Percentiles rank a stretch among this genome's conserved stretches.
Evolutionary conservation across 2,797 vertebrate species (phyloP).

Genomic region (Hydrocynus forskahlii): DNA sequence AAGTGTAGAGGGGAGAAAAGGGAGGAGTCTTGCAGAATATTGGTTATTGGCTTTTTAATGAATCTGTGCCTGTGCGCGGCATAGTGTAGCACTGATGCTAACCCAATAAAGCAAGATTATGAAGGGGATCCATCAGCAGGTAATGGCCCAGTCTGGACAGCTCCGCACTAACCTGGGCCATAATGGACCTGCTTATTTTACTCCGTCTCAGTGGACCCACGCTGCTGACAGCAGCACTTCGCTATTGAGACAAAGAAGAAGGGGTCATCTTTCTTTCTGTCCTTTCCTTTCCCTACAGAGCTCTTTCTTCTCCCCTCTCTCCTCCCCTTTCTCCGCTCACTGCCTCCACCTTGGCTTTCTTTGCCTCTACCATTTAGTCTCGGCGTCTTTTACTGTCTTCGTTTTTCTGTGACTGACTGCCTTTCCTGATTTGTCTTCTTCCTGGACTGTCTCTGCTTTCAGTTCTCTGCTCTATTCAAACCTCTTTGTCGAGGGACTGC

Average conservation of each 20-base stretch:
- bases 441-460: not conserved
- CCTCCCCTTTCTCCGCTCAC: not conserved
- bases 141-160: constrained; percentile 62
- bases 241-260: constrained; percentile 61
- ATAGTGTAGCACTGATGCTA: constrained; percentile 52
- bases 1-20: constrained; percentile 14
- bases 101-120: constrained; percentile 59
- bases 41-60: constrained; percentile 57
- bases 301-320: constrained; percentile 11
- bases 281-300: constrained; percentile 11
- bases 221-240: constrained; percentile 61
- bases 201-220: constrained; percentile 54
- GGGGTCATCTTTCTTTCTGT: constrained; percentile 42
- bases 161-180: constrained; percentile 54
- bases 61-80: constrained; percentile 37
- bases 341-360: not conserved
- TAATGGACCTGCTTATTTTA: constrained; percentile 65
- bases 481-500: constrained; percentile 60
- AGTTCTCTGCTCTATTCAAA: constrained; percentile 43
- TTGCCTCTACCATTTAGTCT: not conserved
- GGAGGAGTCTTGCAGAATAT: constrained; percentile 41
- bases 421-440: not conserved
- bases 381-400: not conserved
- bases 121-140: constrained; percentile 57
- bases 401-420: not conserved